Percentiles rank a stretch among this genome's conserved stretches.
phyloP scores from a whole-genome alignment of 1,140 invertebrate species.

The Megalopta genalis region DNA sequence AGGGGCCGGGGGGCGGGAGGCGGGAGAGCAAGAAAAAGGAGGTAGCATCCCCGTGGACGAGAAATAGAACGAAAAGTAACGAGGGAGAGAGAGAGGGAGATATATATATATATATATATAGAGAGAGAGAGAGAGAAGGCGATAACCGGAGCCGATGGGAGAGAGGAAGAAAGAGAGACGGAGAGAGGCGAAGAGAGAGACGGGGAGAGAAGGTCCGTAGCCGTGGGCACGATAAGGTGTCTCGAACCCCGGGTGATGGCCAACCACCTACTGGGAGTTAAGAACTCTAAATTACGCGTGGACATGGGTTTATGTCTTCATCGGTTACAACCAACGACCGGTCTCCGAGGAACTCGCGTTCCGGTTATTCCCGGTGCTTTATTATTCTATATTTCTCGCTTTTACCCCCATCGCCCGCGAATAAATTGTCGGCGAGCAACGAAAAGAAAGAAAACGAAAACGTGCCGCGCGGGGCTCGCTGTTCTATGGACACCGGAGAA shows the following conservation, averaged over 20 bases:
- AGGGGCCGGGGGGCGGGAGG: not conserved
- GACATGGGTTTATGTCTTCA: conserved; percentile 77
- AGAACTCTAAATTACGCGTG: conserved; percentile 78
- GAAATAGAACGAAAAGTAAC: not conserved
- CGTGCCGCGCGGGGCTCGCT: not conserved
- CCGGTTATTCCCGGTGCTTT: conserved; percentile 57
- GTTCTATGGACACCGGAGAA: conserved; percentile 9
- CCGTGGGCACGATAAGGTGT: conserved; percentile 73
- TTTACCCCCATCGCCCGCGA: conserved; percentile 38
- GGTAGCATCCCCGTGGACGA: not conserved
- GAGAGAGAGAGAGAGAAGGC: too few relatives aligned
- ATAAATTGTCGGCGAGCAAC: conserved; percentile 18
- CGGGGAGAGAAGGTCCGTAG: conserved; percentile 41
- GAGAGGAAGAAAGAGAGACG: conserved; percentile 9
- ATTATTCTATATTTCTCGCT: conserved; percentile 63
- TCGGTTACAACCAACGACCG: conserved; percentile 72
- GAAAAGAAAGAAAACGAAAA: not conserved
- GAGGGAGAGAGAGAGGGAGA: not conserved
- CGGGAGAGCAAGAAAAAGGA: not conserved
- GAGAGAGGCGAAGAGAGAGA: conserved; percentile 22
- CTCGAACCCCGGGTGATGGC: conserved; percentile 73
- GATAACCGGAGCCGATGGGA: too few relatives aligned
- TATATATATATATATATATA: too few relatives aligned
- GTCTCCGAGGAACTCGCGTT: conserved; percentile 59
- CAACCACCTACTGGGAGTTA: conserved; percentile 75